These are phyloP conservation scores for Copsychus sechellarum DNA, from an alignment of 2,113 vertebrate genomes.

Conservation along the genomic window DNA sequence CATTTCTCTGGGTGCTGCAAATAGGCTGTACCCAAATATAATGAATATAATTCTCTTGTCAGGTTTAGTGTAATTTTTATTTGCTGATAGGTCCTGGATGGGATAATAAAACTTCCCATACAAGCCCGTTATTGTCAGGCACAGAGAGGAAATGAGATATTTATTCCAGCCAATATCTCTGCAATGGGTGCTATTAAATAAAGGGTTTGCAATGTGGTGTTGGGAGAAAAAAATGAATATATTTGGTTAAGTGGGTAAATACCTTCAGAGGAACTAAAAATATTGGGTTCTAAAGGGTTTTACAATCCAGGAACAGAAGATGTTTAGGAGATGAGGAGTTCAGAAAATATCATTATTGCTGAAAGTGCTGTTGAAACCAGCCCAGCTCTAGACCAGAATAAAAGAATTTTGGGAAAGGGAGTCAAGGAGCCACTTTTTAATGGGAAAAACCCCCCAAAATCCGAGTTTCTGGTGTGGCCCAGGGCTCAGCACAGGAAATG, in stretches of 20 bases:
- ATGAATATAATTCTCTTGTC: not conserved
- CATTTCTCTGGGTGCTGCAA: not conserved
- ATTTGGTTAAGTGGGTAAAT: not conserved
- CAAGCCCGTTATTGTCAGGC: not conserved
- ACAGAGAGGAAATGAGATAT: not conserved
- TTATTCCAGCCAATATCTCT: not conserved
- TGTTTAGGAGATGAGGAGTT: not conserved
- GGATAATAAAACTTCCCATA: not conserved
- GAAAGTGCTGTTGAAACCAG: not conserved
- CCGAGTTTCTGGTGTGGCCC: rapidly evolving
- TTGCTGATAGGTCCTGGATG: not conserved
- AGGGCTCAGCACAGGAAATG: not conserved
- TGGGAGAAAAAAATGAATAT: not conserved
- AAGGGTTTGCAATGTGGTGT: not conserved
- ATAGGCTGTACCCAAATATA: not conserved
- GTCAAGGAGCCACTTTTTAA: rapidly evolving
- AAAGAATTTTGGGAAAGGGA: not conserved
- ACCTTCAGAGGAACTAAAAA: not conserved
- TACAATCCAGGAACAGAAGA: not conserved
- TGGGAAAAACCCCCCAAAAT: not conserved
- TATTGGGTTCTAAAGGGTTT: not conserved
- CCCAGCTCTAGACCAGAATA: not conserved
- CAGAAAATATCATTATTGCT: not conserved
- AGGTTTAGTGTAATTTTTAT: not conserved
- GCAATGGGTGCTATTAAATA: not conserved